Evolutionary conservation across 2,888 invertebrate species (phyloP).

Genomic region (Agrotis puta): DNA sequence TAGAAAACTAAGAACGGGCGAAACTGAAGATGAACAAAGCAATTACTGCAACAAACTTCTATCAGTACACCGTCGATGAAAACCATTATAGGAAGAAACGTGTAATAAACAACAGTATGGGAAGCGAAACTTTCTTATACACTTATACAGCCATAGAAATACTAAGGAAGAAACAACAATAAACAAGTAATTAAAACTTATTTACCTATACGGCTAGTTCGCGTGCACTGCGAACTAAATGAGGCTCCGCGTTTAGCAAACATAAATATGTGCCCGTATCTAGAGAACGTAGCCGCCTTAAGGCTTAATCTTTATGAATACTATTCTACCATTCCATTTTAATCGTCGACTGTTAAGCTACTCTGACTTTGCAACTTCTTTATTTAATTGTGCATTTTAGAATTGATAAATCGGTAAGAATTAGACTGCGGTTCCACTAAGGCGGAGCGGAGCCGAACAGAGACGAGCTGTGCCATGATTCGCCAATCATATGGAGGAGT

Average conservation of each 20-base stretch:
- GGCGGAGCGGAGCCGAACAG: too few relatives aligned
- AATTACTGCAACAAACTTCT: constrained; percentile 28
- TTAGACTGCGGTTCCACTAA: too few relatives aligned
- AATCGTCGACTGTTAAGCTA: constrained; percentile 45
- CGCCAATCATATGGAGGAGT: too few relatives aligned
- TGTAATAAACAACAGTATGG: constrained; percentile 58
- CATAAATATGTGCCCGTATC: constrained; percentile 75
- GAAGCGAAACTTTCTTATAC: constrained; percentile 57
- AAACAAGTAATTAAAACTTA: constrained; percentile 83
- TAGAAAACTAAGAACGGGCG: neutral
- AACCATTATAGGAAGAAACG: constrained; percentile 21
- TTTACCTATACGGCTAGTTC: constrained; percentile 78
- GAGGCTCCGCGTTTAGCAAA: constrained; percentile 73
- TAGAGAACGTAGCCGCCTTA: constrained; percentile 65
- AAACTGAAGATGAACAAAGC: constrained; percentile 15
- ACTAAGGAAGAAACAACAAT: constrained; percentile 73
- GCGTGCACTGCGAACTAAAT: constrained; percentile 78
- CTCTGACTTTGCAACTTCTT: constrained; percentile 38
- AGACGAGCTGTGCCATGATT: too few relatives aligned
- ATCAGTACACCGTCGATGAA: constrained; percentile 21
- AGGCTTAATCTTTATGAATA: constrained; percentile 69
- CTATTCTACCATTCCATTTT: constrained; percentile 59
- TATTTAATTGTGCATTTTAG: constrained; percentile 22
- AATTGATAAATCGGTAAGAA: constrained; percentile 8
- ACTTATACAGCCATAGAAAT: constrained; percentile 67